Evolutionary conservation across 1,140 invertebrate genomes (phyloP), one percentile per base, ranked within the genome.

Genomic region (Harpegnathos saltator): DNA sequence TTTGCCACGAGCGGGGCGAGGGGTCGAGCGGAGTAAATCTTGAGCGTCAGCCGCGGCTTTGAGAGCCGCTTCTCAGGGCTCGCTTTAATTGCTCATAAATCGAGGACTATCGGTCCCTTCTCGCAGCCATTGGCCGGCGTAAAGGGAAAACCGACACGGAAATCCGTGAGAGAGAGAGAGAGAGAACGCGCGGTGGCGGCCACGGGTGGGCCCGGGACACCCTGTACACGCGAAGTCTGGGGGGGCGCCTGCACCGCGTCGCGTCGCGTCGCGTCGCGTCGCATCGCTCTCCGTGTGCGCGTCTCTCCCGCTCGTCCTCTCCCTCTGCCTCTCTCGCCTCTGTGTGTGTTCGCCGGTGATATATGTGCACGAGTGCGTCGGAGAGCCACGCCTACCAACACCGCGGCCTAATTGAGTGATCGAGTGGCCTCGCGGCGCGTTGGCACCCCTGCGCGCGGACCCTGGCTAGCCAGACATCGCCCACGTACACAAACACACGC

Each of bases 341-440:
- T 44, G 38, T 58, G 65, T 68, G 84, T 91, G 91, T 91, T 90
- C 78, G 78, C 77, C 48, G 26, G 90, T 91, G 91, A 92, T 93
- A 91, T 92, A 93, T 93, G 89, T 90, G 89, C 89, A 87, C 82
- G 86, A 91, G 90, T 92, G 89, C 85, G 91, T 92, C 89, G 88
- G 86, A 89, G 88, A 74, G 90, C 92, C 92, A 93, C 92, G 92
- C 92, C 92, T 91, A 91, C 92, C 90, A 92, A 93, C 92, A 92
- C 92, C 88, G 86, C 83, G 90, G 88, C 90, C 91, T 93, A 93
- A 93, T 93, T 92, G 92, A 93, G 92, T 93, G 92, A 93, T 93
- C 91, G 92, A 93, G 92, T 91, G 90, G 89, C 92, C 92, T 92
- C 85, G 90, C 90, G 90, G 89, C 69, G 75, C 88, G 89, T 90